These are phyloP conservation scores for Mythimna pallens DNA, from an alignment of 2,888 invertebrate species.

Conservation along the genomic window DNA sequence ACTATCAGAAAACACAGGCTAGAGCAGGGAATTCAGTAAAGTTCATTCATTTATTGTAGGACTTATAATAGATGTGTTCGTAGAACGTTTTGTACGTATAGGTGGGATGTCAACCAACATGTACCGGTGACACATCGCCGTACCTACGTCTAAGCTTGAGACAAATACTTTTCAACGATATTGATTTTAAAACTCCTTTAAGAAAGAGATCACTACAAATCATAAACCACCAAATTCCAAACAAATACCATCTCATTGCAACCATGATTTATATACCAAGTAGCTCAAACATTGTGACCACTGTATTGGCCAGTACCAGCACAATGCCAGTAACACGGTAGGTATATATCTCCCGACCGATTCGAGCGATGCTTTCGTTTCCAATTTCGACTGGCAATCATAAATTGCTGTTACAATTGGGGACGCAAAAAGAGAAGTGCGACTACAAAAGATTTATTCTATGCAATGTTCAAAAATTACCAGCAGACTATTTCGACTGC, in stretches of 20 bases:
- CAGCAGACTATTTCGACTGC: background rate
- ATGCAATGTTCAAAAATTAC: conserved; percentile 14
- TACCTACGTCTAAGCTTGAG: too few species aligned
- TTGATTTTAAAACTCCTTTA: background rate
- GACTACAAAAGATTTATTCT: conserved; percentile 5
- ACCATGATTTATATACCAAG: conserved; percentile 12
- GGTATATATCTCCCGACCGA: conserved; percentile 25
- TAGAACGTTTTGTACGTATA: too few species aligned
- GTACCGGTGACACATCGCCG: background rate
- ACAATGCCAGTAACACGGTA: conserved; percentile 22
- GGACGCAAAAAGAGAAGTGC: conserved; percentile 8
- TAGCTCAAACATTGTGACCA: conserved; percentile 9
- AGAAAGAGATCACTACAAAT: conserved; percentile 4
- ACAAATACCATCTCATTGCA: conserved; percentile 12
- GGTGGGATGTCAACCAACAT: background rate
- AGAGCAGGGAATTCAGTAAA: too few species aligned
- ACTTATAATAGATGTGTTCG: too few species aligned
- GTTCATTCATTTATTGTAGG: too few species aligned
- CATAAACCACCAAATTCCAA: background rate
- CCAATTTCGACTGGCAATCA: conserved; percentile 48
- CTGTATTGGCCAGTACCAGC: conserved; percentile 11
- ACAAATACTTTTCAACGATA: background rate
- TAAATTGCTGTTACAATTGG: conserved; percentile 37
- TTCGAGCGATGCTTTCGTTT: conserved; percentile 33
- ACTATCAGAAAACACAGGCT: too few species aligned